Conservation (phyloP, 1,140 invertebrate genomes). For the Hyles euphorbiae region DNA sequence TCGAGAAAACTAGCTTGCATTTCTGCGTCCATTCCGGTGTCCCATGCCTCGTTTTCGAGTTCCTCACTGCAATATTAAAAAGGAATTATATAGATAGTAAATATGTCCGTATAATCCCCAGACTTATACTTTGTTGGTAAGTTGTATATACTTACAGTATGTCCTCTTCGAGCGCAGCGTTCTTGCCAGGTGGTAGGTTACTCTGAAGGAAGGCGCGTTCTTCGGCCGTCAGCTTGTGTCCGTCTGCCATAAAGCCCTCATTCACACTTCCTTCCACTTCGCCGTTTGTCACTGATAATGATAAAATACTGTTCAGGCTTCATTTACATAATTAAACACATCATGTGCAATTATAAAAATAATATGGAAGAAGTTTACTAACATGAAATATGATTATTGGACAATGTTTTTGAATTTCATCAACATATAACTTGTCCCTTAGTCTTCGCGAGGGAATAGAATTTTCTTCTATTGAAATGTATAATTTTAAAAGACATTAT, state of each 20-base stretch:
- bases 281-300: conserved; percentile 23
- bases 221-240: conserved; percentile 65
- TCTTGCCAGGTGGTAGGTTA: conserved; percentile 54
- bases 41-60: conserved; percentile 69
- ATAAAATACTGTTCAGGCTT: no score
- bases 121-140: background rate
- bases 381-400: no score
- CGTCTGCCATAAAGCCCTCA: conserved; percentile 69
- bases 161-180: conserved; percentile 49
- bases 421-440: no score
- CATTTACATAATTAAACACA: no score
- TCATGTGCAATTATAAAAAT: no score
- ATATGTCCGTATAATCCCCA: background rate
- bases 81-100: background rate
- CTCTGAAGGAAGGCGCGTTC: conserved; percentile 70
- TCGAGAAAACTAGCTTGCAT: conserved; percentile 71
- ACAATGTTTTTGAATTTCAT: no score
- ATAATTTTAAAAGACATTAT: no score
- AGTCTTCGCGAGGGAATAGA: no score
- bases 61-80: conserved; percentile 55
- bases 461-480: no score
- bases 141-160: conserved; percentile 45
- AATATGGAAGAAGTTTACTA: no score
- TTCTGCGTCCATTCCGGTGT: conserved; percentile 70
- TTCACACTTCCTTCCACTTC: conserved; percentile 25